A percentile compares a stretch with the other conserved stretches of the same genome.
phyloP scores from a whole-genome alignment of 2,113 vertebrate genomes.

The Promerops cafer region DNA sequence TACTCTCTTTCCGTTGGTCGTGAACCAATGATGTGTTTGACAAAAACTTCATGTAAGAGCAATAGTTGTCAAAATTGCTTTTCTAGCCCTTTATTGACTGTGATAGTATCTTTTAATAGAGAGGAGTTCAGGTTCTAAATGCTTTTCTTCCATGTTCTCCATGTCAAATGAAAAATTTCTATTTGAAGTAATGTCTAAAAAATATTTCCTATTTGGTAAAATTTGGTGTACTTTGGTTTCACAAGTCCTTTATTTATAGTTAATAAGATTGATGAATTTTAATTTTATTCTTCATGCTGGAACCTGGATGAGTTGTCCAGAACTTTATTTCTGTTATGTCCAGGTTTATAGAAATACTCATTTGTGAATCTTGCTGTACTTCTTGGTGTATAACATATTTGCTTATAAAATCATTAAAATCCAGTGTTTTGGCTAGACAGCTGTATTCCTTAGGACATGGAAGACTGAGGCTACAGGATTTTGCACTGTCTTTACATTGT shows the following conservation, averaged over 20 bases:
- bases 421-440: neutral
- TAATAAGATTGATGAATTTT: neutral
- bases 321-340: neutral
- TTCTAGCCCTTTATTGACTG: neutral
- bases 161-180: neutral
- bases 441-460: neutral
- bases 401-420: neutral
- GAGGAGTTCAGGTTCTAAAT: neutral
- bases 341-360: neutral
- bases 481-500: neutral
- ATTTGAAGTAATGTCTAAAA: neutral
- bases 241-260: neutral
- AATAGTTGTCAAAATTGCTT: neutral
- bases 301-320: neutral
- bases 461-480: neutral
- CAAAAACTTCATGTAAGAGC: neutral
- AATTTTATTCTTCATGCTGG: neutral
- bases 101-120: neutral
- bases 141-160: neutral
- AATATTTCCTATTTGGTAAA: neutral
- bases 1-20: neutral
- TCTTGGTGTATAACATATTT: neutral
- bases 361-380: neutral
- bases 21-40: neutral
- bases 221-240: neutral